Evolutionary conservation across 2,888 invertebrate genomes (phyloP).

Genomic region (Ochlodes sylvanus): DNA sequence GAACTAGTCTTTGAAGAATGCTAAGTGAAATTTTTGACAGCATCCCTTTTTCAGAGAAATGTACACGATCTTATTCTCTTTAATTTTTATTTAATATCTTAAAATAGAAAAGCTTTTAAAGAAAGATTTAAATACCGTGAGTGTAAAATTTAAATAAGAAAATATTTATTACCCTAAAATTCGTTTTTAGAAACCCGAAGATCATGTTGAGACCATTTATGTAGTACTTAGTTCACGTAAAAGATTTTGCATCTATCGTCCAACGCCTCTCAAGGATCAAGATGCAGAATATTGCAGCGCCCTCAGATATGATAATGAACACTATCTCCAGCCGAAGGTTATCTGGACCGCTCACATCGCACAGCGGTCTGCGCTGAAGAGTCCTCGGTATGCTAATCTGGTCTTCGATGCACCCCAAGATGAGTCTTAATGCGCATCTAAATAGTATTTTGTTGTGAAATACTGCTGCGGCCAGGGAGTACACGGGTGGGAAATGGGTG

Average conservation of each 20-base stretch:
- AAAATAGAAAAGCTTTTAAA: no score
- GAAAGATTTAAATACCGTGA: no score
- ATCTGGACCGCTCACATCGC: slow-evolving; percentile 53
- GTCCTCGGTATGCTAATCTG: slow-evolving; percentile 77
- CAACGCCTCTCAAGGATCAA: slow-evolving; percentile 44
- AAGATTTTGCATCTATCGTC: slow-evolving; percentile 3
- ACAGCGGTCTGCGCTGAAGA: slow-evolving; percentile 59
- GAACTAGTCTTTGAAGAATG: no score
- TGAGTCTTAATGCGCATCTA: slow-evolving; percentile 79
- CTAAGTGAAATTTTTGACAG: no score
- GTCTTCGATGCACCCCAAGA: slow-evolving; percentile 73
- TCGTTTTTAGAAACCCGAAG: no score
- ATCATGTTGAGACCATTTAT: no score
- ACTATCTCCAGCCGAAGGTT: slow-evolving; percentile 61
- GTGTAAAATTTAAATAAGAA: no score
- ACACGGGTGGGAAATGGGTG: slow-evolving; percentile 46
- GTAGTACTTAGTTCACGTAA: not conserved
- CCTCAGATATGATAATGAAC: slow-evolving; percentile 63
- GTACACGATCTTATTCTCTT: no score
- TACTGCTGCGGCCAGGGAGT: slow-evolving; percentile 52
- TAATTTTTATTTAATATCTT: no score
- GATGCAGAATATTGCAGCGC: slow-evolving; percentile 52
- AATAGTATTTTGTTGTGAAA: slow-evolving; percentile 70
- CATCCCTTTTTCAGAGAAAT: no score
- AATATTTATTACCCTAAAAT: no score